A percentile compares a stretch with the other conserved stretches of the same genome.
phyloP scores from a whole-genome alignment of 2,888 invertebrate species.

The Cylindroiulus punctatus region DNA sequence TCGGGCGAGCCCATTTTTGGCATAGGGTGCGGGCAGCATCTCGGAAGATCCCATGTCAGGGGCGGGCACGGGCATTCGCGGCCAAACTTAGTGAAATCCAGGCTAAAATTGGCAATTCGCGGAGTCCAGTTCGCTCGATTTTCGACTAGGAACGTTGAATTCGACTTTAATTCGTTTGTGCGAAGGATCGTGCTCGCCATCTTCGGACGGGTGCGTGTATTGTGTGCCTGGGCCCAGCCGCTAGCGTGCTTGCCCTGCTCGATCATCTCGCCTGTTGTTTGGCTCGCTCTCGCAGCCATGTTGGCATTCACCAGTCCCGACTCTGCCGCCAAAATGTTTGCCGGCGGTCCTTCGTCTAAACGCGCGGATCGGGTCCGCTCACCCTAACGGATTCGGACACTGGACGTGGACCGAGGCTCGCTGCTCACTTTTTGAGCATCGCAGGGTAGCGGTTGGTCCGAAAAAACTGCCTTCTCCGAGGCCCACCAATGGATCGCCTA shows the following conservation, averaged over 20 bases:
- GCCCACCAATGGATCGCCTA: constrained; percentile 3
- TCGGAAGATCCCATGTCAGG: constrained; percentile 20
- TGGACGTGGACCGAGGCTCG: not conserved
- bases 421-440: not conserved
- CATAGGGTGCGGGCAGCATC: not conserved
- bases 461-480: not conserved
- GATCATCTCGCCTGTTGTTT: constrained; percentile 47
- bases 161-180: not conserved
- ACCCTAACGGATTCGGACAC: not conserved
- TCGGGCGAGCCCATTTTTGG: not conserved
- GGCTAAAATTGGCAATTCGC: not conserved
- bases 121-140: not conserved
- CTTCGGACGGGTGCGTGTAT: not conserved
- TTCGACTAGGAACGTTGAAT: not conserved
- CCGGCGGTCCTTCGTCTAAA: not conserved
- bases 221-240: not conserved
- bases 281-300: constrained; percentile 48
- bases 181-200: not conserved
- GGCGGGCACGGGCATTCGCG: not conserved
- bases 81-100: constrained; percentile 39
- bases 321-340: constrained; percentile 51
- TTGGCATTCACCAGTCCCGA: constrained; percentile 47
- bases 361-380: not conserved
- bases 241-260: not conserved
- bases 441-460: not conserved